Base-by-base conservation (phyloP, 2,888 invertebrate species). In the Diploptera punctata region DNA sequence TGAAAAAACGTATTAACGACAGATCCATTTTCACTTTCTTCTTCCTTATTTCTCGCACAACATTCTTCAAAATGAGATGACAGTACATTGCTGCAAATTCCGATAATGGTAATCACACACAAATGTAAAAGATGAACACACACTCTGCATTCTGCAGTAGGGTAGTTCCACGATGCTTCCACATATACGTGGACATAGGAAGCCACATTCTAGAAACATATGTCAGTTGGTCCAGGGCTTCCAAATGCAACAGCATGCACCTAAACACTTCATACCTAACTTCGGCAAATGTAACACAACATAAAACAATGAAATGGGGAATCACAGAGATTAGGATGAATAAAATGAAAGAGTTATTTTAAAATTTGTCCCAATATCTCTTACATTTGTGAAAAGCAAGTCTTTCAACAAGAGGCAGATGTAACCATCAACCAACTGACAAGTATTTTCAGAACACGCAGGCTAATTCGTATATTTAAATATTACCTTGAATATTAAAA, bases 181-280 rank as follows among this genome's bases (percentile, higher is more conserved):
- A 57, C 57, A n/a, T 29, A n/a, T 5, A 26, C 21, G 65, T 65
- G 65, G 47, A 26, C 47, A 29, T 9, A 26, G 21, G 47, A 65
- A 47, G 65, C 65, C 65, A 65, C 13, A 18, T 65, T 65, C 65
- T 65, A 47, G 7, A 65, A 44, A 65, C 19, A 47, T 1, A n/a
- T 16, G 47, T 3, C 26, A 26, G n/a, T 29, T 26, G 29, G 65
- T 33, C 38, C 5, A 4, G 18, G 21, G 5, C 1, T 33, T 10
- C 10, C 10, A 33, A 33, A 33, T 33, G n/a, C n/a, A n/a, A n/a
- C n/a, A n/a, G n/a, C n/a, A n/a, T n/a, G n/a, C n/a, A n/a, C n/a
- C n/a, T n/a, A n/a, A n/a, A n/a, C n/a, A n/a, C n/a, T n/a, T n/a
- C n/a, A n/a, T n/a, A n/a, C n/a, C n/a, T n/a, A n/a, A n/a, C n/a